These are phyloP conservation scores for Danio tinwini DNA, from an alignment of 2,797 vertebrate genomes.

Conservation along the genomic window DNA sequence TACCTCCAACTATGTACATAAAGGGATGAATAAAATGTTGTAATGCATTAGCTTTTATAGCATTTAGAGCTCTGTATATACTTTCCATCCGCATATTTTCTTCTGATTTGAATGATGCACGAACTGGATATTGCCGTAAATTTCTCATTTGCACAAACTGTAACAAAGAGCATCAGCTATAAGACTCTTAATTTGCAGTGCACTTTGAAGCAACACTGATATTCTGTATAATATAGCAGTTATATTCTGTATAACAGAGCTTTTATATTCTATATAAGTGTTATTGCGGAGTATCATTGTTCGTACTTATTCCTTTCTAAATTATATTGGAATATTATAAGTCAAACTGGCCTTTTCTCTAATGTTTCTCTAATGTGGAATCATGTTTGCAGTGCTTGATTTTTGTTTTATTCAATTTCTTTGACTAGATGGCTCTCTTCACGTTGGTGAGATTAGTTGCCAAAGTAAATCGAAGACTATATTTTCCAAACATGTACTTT, in stretches of 20 bases:
- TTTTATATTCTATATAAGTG: conserved; percentile 4
- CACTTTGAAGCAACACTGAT: conserved; percentile 17
- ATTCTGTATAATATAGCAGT: background rate
- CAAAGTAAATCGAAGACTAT: conserved; percentile 29
- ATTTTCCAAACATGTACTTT: conserved; percentile 1
- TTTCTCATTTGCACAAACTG: conserved; percentile 13
- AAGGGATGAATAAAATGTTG: conserved; percentile 38
- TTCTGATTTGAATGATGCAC: conserved; percentile 43
- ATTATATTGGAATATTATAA: background rate
- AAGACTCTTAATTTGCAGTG: conserved; percentile 12
- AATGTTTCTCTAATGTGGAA: conserved; percentile 25
- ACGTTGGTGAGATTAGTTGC: conserved; percentile 6
- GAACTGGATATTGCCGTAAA: conserved; percentile 11
- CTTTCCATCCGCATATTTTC: background rate
- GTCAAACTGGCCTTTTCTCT: background rate
- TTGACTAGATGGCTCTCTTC: background rate
- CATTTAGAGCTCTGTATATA: conserved; percentile 11
- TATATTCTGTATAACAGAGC: background rate
- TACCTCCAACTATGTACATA: conserved; percentile 26
- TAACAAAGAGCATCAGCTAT: conserved; percentile 11
- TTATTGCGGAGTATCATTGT: background rate
- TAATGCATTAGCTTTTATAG: conserved; percentile 27
- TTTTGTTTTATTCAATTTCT: fast-evolving
- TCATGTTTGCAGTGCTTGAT: background rate
- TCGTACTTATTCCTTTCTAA: background rate